These are phyloP conservation scores for Neelides sp. DNA, from an alignment of 1,140 invertebrate species.

Conservation along the genomic window DNA sequence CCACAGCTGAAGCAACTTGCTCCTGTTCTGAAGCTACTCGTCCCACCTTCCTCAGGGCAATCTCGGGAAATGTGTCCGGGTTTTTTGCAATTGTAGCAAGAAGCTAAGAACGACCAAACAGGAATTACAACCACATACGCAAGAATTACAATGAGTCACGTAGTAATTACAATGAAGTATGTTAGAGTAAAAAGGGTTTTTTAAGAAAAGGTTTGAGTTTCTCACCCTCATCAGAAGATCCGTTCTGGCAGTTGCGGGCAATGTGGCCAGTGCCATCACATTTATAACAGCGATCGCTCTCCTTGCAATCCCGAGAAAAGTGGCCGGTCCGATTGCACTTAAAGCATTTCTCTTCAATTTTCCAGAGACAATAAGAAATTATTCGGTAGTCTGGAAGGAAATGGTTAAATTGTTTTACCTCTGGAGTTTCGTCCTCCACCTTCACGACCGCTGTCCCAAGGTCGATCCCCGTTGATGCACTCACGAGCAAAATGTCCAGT, in stretches of 20 bases:
- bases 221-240: constrained; percentile 34
- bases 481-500: constrained; percentile 35
- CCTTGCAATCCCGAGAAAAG: constrained; percentile 42
- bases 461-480: too few relatives aligned
- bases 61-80: constrained; percentile 76
- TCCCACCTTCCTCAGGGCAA: constrained; percentile 51
- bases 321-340: constrained; percentile 44
- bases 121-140: too few relatives aligned
- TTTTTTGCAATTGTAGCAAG: constrained; percentile 81
- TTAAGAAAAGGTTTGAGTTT: too few relatives aligned
- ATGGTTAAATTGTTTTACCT: too few relatives aligned
- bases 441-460: too few relatives aligned
- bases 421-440: too few relatives aligned
- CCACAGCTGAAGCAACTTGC: too few relatives aligned
- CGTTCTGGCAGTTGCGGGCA: constrained; percentile 71
- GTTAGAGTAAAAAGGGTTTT: too few relatives aligned
- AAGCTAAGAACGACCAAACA: too few relatives aligned
- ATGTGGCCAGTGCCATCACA: constrained; percentile 83
- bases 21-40: constrained; percentile 9
- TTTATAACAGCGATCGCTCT: constrained; percentile 62
- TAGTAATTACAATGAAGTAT: too few relatives aligned
- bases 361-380: constrained; percentile 3
- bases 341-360: constrained; percentile 40
- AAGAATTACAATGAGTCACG: too few relatives aligned
- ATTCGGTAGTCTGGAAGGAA: too few relatives aligned